These are phyloP conservation scores for Aphidius colemani DNA, from an alignment of 2,888 invertebrate genomes.

Conservation along the genomic window DNA sequence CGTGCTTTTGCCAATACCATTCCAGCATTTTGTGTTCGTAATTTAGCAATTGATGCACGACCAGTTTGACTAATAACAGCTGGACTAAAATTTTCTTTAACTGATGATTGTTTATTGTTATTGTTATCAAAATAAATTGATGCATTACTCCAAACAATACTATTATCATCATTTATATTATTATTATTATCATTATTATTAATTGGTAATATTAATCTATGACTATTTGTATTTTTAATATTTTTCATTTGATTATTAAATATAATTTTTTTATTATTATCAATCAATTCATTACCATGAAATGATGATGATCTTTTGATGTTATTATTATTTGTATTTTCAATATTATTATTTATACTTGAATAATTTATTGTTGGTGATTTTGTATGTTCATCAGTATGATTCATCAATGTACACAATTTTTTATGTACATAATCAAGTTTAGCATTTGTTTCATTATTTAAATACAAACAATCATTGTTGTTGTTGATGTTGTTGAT, in stretches of 20 bases:
- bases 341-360: constrained; percentile 24
- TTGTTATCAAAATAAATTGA: constrained; percentile 64
- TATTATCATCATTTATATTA: constrained; percentile 33
- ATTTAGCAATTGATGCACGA: constrained; percentile 73
- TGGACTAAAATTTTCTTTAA: constrained; percentile 44
- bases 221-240: constrained; percentile 48
- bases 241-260: constrained; percentile 47
- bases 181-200: constrained; percentile 1
- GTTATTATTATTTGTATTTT: constrained; percentile 2
- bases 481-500: constrained; percentile 3
- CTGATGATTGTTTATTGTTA: background rate
- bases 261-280: constrained; percentile 36
- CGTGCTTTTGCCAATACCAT: constrained; percentile 81
- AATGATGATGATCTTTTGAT: constrained; percentile 56
- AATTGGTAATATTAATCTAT: constrained; percentile 37
- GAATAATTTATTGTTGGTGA: constrained; percentile 21
- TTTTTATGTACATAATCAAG: constrained; percentile 49
- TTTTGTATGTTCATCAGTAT: constrained; percentile 48
- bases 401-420: constrained; percentile 47
- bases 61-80: constrained; percentile 63
- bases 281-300: constrained; percentile 48
- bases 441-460: constrained; percentile 46
- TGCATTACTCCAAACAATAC: constrained; percentile 63
- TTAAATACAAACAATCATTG: constrained; percentile 39
- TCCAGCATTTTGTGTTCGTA: constrained; percentile 77